Evolutionary conservation across 2,797 vertebrate genomes (phyloP), one percentile per base, ranked within the genome.

Genomic region (Poeciliopsis turneri): DNA sequence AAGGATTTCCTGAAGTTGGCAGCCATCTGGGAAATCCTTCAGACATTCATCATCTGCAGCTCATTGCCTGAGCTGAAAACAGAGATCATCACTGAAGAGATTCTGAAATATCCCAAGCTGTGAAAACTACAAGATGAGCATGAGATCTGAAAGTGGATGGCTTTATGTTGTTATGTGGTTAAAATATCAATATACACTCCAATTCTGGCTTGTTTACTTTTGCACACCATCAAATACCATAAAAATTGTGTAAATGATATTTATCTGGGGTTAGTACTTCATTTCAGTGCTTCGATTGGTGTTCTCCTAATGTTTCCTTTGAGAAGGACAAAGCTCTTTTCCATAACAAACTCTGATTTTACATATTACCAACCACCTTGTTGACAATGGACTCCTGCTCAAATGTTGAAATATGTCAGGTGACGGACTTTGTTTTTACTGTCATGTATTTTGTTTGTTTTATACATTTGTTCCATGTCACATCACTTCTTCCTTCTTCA

Each of bases 1-100:
- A 43, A 45, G 41, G n/a, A 5, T 69, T 69, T 69, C 68, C 41
- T 13, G 41, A 45, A 69, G 66, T 43, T 69, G 25, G 41, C 23
- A n/a, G 23, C 68, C 68, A 69, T 69, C 12, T 69, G 68, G 68
- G 25, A 69, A 69, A 45, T 69, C 41, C 41, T n/a, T 69, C 25
- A 69, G 4, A 43, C 68, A 69, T 15, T 69, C 41, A 69, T 69
- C 68, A 69, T 43, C 23, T 41, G 68, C 68, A 69, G 68, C 41
- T 69, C 68, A 69, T 69, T 45, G 12, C 41, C 12, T 69, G 12
- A 20, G 20, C 10, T 41, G 64, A 69, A 43, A 69, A 69, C 23
- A 69, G 25, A n/a, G 41, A 69, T 15, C 66, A 69, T 41, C 64
- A 68, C 23, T 25, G 36, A 41, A 36, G 36, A 68, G 36, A 68